phyloP scores from a whole-genome alignment of 2,113 vertebrate species.

The Tricholaema leucomelas region DNA sequence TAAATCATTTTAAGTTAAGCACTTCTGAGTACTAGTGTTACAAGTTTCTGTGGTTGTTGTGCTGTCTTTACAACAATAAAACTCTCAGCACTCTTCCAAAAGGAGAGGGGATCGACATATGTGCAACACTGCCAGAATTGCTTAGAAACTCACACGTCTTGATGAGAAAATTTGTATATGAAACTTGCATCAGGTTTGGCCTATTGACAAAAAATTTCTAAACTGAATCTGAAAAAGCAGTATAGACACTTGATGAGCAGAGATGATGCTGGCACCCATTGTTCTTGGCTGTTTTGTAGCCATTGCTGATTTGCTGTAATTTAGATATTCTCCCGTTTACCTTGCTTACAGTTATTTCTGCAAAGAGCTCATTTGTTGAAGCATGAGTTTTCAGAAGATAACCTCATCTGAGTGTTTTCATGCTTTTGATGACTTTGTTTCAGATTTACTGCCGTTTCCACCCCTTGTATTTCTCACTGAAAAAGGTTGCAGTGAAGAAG shows the following conservation, averaged over 20 bases:
- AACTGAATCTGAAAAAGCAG: not conserved
- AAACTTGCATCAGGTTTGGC: not conserved
- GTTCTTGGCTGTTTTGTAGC: not conserved
- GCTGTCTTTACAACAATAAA: not conserved
- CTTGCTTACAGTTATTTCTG: not conserved
- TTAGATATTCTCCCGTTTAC: slow-evolving; percentile 55
- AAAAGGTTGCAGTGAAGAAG: not conserved
- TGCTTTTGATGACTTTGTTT: not conserved
- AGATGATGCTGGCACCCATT: not conserved
- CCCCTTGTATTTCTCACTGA: not conserved
- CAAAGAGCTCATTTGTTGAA: not conserved
- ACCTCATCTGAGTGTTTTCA: not conserved
- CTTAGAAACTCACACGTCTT: not conserved
- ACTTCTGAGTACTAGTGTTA: not conserved
- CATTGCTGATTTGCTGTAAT: slow-evolving; percentile 59
- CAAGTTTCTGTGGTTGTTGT: not conserved
- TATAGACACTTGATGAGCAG: not conserved
- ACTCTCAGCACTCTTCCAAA: not conserved
- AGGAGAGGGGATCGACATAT: no score
- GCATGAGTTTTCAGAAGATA: not conserved
- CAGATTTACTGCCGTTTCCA: not conserved
- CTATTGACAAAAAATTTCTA: not conserved
- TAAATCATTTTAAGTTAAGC: not conserved
- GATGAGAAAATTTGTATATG: not conserved
- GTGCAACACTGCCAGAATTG: not conserved